phyloP scores from a whole-genome alignment of 2,888 invertebrate species.

The Leptura quadrifasciata region DNA sequence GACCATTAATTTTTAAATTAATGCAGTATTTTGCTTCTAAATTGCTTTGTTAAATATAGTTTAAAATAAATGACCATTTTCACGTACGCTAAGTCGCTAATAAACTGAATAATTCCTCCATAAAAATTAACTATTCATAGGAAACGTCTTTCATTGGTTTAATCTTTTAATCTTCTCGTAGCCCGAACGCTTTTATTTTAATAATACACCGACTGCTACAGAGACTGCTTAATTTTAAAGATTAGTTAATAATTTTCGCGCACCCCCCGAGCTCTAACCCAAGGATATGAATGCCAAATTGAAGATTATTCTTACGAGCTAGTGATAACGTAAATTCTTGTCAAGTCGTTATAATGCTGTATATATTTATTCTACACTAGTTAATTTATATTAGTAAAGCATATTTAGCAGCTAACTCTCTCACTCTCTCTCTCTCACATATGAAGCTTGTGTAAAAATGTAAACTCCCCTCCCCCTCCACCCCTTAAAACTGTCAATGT shows the following conservation, averaged over 20 bases:
- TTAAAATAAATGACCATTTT: constrained; percentile 59
- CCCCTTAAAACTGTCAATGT: no score
- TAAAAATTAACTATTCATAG: constrained; percentile 66
- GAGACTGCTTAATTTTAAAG: constrained; percentile 9
- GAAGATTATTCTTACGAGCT: background rate
- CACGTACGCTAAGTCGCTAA: constrained; percentile 56
- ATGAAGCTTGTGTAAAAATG: no score
- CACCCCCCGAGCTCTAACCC: background rate
- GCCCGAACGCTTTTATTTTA: constrained; percentile 25
- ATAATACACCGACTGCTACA: constrained; percentile 35
- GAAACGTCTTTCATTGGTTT: constrained; percentile 58
- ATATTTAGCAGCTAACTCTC: no score
- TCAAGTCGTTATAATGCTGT: no score
- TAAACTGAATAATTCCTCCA: constrained; percentile 64
- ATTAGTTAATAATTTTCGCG: constrained; percentile 35
- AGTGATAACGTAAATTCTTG: no score
- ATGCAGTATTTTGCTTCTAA: constrained; percentile 62
- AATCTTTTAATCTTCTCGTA: constrained; percentile 54
- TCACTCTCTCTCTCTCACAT: no score
- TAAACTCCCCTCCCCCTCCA: no score
- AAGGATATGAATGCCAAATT: background rate
- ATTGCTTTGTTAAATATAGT: constrained; percentile 58
- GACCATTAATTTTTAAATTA: constrained; percentile 66
- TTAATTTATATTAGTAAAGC: no score
- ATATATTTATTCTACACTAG: no score